Percentiles rank a stretch among this genome's conserved stretches.
phyloP scores from a whole-genome alignment of 2,888 invertebrate genomes.

The Synergus umbraculus region DNA sequence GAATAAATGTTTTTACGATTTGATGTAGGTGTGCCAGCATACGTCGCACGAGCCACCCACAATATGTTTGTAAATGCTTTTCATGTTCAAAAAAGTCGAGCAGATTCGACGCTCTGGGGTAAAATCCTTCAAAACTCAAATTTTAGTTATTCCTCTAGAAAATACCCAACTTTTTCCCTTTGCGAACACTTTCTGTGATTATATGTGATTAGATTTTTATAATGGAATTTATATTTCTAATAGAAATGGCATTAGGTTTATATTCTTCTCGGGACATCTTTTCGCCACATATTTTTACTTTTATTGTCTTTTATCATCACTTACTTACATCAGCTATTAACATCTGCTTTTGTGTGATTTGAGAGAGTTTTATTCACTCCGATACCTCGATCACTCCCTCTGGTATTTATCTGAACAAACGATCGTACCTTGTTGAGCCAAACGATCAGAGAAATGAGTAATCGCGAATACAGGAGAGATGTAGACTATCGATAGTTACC shows the following conservation, averaged over 20 bases:
- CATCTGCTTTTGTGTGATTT: constrained; percentile 20
- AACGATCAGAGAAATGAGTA: constrained; percentile 28
- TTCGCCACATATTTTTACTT: too few relatives aligned
- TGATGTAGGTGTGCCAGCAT: constrained; percentile 70
- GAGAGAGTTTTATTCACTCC: constrained; percentile 16
- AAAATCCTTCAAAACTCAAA: neutral
- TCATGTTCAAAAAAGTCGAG: constrained; percentile 16
- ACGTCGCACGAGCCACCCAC: constrained; percentile 51
- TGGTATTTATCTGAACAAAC: constrained; percentile 20
- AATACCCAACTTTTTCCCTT: neutral
- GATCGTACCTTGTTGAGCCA: constrained; percentile 30
- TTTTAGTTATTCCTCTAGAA: neutral
- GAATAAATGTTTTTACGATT: constrained; percentile 76
- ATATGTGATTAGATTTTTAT: too few relatives aligned
- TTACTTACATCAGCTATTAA: constrained; percentile 3
- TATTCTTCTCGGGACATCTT: too few relatives aligned
- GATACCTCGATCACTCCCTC: constrained; percentile 21
- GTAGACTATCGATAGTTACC: constrained; percentile 4
- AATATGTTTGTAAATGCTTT: constrained; percentile 30
- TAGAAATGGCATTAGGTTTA: too few relatives aligned
- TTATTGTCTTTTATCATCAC: neutral
- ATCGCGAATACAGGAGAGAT: constrained; percentile 1
- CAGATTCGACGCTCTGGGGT: neutral
- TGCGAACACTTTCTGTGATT: neutral
- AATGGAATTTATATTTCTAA: too few relatives aligned